Base-by-base conservation (phyloP, 2,113 vertebrate genomes). In the Gallinago jamesoni region DNA sequence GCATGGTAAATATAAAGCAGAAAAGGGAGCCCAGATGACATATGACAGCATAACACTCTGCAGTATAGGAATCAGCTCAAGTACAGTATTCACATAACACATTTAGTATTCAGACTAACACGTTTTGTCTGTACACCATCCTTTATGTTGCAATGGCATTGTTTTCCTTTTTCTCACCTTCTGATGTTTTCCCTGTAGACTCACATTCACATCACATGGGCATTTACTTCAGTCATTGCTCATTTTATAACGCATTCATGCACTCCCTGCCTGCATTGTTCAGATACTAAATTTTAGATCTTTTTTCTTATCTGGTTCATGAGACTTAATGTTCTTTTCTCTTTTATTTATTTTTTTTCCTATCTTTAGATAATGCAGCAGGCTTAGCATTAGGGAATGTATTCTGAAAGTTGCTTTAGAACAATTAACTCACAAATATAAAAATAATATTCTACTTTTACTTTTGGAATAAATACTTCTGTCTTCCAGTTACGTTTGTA, bases 21-120 rank as follows among this genome's bases (percentile, higher is more conserved):
- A 60, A 93, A 94, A 93, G 78, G 81, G 76, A 94, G 72, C 50
- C 69, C 91, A 78, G 89, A 93, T 94, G 93, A 92, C 91, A 96
- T 5, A 62, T 66, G 94, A 96, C 91, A 95, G 92, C 75, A 25
- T 28, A 94, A 90, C 92, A 62, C 53, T 74, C 75, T 75, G 74
- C 91, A 73, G 62, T 66, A 39, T 18, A 95, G 64, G 69, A 87
- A 91, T 94, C 73, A 82, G 81, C 91, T 87, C 79, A 41, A 96
- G 78, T 23, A 68, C 2, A 0, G 69, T n/a, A 39, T n/a, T 94
- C 94, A 78, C 52, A 68, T 47, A 80, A 74, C 84, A 91, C 60
- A 48, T 77, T 89, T 22, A 75, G 22, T 10, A 85, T 66, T 89
- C 95, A 94, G 66, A 68, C 73, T 92, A 92, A 91, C 92, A 87